These are phyloP conservation scores for Limnephilus rhombicus DNA, from an alignment of 2,888 invertebrate genomes.

Conservation along the genomic window DNA sequence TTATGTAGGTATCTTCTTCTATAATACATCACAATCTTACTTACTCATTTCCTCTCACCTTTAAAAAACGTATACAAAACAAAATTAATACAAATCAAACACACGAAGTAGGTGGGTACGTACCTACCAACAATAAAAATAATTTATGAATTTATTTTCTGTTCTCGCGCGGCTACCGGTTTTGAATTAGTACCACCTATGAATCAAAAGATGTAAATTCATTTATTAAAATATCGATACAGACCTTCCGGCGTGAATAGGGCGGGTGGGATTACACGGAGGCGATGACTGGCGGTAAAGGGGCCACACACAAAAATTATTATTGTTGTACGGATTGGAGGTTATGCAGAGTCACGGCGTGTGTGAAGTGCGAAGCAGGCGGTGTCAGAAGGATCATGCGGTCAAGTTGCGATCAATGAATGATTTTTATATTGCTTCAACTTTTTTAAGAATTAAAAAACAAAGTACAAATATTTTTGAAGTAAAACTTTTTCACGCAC, in stretches of 20 bases:
- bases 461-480: too few species aligned
- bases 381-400: not conserved
- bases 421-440: not conserved
- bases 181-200: conserved; percentile 34
- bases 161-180: conserved; percentile 46
- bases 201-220: conserved; percentile 53
- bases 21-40: too few species aligned
- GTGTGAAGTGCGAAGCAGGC: not conserved
- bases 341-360: conserved; percentile 40
- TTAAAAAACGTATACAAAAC: too few species aligned
- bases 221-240: conserved; percentile 57
- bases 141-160: not conserved
- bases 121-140: not conserved
- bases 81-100: too few species aligned
- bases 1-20: too few species aligned
- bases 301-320: conserved; percentile 52
- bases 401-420: not conserved
- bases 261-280: conserved; percentile 23
- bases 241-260: not conserved
- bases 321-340: conserved; percentile 42
- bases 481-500: too few species aligned
- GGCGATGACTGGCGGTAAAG: conserved; percentile 4
- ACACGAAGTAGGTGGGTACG: not conserved
- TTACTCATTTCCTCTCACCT: too few species aligned
- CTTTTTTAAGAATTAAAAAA: too few species aligned